Percentiles rank a stretch among this genome's conserved stretches.
Evolutionary conservation across 2,113 vertebrate genomes (phyloP).

Genomic region (Embiotoca jacksoni): DNA sequence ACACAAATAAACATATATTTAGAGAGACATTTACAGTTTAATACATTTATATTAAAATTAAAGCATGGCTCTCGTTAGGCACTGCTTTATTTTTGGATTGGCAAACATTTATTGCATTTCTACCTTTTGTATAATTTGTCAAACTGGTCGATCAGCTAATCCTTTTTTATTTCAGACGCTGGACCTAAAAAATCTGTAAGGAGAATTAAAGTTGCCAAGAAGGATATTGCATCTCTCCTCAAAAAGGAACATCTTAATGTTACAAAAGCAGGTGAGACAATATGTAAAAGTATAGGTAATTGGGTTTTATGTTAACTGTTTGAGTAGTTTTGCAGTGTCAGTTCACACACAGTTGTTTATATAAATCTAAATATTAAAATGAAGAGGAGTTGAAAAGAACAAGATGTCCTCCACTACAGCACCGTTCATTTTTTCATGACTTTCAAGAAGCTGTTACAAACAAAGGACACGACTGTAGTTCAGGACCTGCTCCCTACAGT

Average conservation of each 20-base stretch:
- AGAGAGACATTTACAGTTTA: too few species aligned
- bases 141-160: background rate
- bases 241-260: slow-evolving; percentile 72
- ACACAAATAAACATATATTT: too few species aligned
- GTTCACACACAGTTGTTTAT: too few species aligned
- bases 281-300: background rate
- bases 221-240: slow-evolving; percentile 34
- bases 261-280: slow-evolving; percentile 67
- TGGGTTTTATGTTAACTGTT: background rate
- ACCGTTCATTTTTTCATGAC: too few species aligned
- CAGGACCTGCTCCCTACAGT: background rate
- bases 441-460: background rate
- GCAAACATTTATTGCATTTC: too few species aligned
- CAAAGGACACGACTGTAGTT: background rate
- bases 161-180: slow-evolving; percentile 46
- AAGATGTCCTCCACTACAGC: too few species aligned
- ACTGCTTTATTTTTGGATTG: too few species aligned
- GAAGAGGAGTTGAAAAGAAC: too few species aligned
- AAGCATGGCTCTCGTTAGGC: too few species aligned
- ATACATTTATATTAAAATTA: too few species aligned
- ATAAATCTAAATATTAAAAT: too few species aligned
- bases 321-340: too few species aligned
- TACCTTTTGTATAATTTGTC: background rate
- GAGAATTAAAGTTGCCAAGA: slow-evolving; percentile 40
- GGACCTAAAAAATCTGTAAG: slow-evolving; percentile 19